Base-by-base conservation (phyloP, 2,797 vertebrate genomes). In the Onychomys arenicola region DNA sequence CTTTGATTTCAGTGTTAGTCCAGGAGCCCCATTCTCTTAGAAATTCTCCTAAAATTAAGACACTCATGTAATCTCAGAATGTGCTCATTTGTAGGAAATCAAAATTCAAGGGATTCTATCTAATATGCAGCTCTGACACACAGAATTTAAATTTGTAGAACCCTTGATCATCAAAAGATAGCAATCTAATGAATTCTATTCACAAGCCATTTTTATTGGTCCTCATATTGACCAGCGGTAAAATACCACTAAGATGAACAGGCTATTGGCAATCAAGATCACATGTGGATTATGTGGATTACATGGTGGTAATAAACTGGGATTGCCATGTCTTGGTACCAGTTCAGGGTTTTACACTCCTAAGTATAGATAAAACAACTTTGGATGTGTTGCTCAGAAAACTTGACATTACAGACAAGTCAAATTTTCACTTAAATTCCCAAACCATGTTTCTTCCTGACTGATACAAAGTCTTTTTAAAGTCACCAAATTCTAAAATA, bases 1-100 rank as follows among this genome's bases (percentile, higher is more conserved):
- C 34, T 95, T 83, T 93, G 19, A 63, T 92, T 90, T 93, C 34
- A 92, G 96, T 76, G 17, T 40, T 75, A 69, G 34, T 59, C 69
- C 49, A 88, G 82, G 7, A 81, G 78, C 12, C n/a, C 69, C 65
- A 69, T 27, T 52, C 83, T 92, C 19, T 92, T 52, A 89, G 46
- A 16, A 12, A 85, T 49, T n/a, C 76, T n/a, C 9, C 57, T 83
- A 80, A 96, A 94, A 89, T 89, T 76, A 96, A 46, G 19, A 32
- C 4, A 81, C 12, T 37, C 37, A 57, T 91, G 37, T 84, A 93
- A 88, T 87, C 7, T 46, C 9, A 94, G 61, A 89, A 88, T 80
- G 16, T 80, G 21, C 23, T 94, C 3, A 80, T 89, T 81, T 89
- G 23, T 73, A 77, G 55, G 34, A 63, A 65, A 89, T 73, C 67